Percentiles rank a stretch among this genome's conserved stretches.
phyloP scores from a whole-genome alignment of 1,140 invertebrate genomes.

The Panulirus ornatus region DNA sequence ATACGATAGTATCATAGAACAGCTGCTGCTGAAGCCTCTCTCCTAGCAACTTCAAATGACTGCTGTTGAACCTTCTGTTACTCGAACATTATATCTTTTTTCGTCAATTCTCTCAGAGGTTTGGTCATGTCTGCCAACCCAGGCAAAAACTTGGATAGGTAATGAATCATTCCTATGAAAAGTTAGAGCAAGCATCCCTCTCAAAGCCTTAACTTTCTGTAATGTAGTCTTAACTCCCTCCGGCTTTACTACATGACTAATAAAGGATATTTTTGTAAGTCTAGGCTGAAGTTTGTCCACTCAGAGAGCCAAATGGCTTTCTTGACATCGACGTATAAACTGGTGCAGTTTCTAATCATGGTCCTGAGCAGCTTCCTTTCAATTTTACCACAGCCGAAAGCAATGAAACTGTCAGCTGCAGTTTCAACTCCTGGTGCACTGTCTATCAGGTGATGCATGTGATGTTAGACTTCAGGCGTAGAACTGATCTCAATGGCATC shows the following conservation, averaged over 20 bases:
- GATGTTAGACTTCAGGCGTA: constrained; percentile 4
- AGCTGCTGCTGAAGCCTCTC: too few species aligned
- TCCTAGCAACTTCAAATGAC: neutral
- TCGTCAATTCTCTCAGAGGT: neutral
- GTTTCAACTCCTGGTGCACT: constrained; percentile 1
- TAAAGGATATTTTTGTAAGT: neutral
- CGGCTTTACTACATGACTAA: neutral
- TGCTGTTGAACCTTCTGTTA: neutral
- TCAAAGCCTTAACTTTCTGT: neutral
- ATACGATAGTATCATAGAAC: constrained; percentile 5
- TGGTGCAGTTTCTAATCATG: constrained; percentile 9
- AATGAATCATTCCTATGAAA: constrained; percentile 28
- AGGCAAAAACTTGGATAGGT: constrained; percentile 5
- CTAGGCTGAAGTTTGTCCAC: neutral
- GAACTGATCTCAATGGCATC: neutral
- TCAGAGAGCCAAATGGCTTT: neutral
- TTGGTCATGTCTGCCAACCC: neutral
- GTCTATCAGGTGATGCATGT: constrained; percentile 35
- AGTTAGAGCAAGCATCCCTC: neutral
- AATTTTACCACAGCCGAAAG: constrained; percentile 8
- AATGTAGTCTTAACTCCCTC: neutral
- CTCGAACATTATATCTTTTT: neutral
- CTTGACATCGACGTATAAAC: neutral
- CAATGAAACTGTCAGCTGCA: constrained; percentile 16
- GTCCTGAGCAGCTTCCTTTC: neutral